phyloP scores from a whole-genome alignment of 2,888 invertebrate species.

The Papilio elwesi region DNA sequence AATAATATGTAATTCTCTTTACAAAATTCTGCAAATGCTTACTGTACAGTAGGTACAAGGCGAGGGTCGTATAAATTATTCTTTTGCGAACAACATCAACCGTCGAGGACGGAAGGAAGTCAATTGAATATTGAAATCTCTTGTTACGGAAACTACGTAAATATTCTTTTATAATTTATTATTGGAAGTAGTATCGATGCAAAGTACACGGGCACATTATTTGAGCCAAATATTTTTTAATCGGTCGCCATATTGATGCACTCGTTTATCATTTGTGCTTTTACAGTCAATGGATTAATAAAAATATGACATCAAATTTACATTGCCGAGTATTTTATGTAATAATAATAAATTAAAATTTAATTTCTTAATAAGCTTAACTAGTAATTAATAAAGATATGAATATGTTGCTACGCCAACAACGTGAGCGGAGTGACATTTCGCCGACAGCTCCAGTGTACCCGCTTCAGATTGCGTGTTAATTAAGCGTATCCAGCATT shows the following conservation, averaged over 20 bases:
- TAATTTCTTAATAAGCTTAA: too few species aligned
- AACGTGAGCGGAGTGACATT: constrained; percentile 10
- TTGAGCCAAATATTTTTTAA: background rate
- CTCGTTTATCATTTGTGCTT: constrained; percentile 17
- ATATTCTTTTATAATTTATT: background rate
- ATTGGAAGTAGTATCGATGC: background rate
- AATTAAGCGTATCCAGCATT: constrained; percentile 22
- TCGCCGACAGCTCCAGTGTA: constrained; percentile 8
- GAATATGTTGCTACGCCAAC: background rate
- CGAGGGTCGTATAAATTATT: background rate
- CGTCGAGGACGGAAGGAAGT: background rate
- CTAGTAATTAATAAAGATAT: background rate
- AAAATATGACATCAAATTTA: background rate
- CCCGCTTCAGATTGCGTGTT: constrained; percentile 11
- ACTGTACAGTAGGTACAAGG: background rate
- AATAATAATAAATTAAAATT: too few species aligned
- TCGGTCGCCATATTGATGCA: background rate
- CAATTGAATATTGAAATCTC: constrained; percentile 1
- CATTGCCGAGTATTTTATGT: too few species aligned
- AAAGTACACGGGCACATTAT: too few species aligned
- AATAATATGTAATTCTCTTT: background rate
- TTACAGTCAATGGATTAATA: background rate
- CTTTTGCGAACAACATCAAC: background rate
- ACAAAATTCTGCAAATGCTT: background rate
- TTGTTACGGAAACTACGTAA: background rate